Evolutionary conservation across 37 sponge, comb jelly and placozoan species (phyloP).

Genomic region (Axinella damicornis): DNA sequence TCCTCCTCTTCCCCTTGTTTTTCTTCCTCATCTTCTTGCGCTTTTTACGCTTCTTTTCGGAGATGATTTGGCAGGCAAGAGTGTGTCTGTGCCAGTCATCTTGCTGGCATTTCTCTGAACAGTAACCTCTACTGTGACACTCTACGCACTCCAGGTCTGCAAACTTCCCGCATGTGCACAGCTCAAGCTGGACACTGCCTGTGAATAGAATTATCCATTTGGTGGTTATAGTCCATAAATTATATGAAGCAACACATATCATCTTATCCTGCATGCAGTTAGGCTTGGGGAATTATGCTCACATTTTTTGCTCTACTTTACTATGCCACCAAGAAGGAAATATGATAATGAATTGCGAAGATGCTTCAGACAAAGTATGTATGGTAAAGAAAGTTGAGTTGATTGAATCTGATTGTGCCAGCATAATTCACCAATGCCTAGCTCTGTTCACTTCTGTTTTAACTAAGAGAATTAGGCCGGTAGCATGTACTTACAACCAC

Average conservation of each 20-base stretch:
- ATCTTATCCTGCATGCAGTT: too few species aligned
- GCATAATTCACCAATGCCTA: too few species aligned
- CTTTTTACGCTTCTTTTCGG: constrained; percentile 4
- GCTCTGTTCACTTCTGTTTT: too few species aligned
- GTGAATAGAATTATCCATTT: not conserved
- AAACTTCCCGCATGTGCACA: constrained; percentile 83
- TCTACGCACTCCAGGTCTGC: constrained; percentile 77
- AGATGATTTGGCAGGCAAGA: constrained; percentile 15
- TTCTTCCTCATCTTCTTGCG: constrained; percentile 13
- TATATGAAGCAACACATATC: not conserved
- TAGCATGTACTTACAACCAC: too few species aligned
- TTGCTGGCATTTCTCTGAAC: constrained; percentile 73
- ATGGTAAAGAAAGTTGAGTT: too few species aligned
- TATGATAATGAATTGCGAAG: too few species aligned
- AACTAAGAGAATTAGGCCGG: too few species aligned
- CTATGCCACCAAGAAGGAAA: too few species aligned
- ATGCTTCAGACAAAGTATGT: too few species aligned
- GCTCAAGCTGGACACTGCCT: constrained; percentile 48
- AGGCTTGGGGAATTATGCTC: too few species aligned
- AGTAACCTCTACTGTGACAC: constrained; percentile 76
- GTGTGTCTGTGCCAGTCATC: constrained; percentile 65
- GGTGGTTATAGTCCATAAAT: not conserved
- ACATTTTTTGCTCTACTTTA: too few species aligned
- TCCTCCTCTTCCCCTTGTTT: not conserved
- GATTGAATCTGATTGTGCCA: too few species aligned